Evolutionary conservation across 2,888 invertebrate species (phyloP), one percentile per base, ranked within the genome.

Genomic region (Nomada lathburiana): DNA sequence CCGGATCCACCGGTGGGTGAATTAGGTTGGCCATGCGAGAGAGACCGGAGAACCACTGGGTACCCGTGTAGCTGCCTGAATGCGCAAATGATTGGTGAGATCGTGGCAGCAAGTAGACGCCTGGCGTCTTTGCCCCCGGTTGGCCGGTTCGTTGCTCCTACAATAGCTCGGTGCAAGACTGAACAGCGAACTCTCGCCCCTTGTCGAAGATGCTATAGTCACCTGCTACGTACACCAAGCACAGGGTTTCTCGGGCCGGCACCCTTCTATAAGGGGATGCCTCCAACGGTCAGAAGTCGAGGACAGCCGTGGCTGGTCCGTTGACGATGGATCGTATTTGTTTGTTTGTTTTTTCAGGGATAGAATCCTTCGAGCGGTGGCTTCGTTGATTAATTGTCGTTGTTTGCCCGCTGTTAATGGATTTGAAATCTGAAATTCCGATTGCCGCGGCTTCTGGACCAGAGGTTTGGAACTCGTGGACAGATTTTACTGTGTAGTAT

Each of bases 21-120:
- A 87, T 88, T 80, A 88, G 83, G 68, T 86, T 84, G 84, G 80
- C 82, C 87, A 86, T 86, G 89, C 84, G 88, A 80, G 81, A 82
- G 47, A 70, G 72, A 76, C 55, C 55, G 79, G 86, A 85, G 90
- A 90, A 89, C 86, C 85, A 79, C 83, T 85, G 88, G 64, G 72
- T 78, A 70, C 74, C 80, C 79, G 73, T 67, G 83, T 82, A 82
- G 85, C 81, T 85, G 87, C 86, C 88, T 81, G 84, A 86, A 86
- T 88, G 87, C 86, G 83, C 85, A 87, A 89, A 89, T 86, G 85
- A 89, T 90, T 82, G 85, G 86, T 83, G 86, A 79, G 86, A 86
- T 86, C 84, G 87, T 80, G 78, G 83, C 77, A 84, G 84, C 87
- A 68, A 89, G 87, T 87, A 87, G 88, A 77, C 86, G 88, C 78